Percentiles rank a stretch among this genome's conserved stretches.
Evolutionary conservation across 2,888 invertebrate species (phyloP).

Genomic region (Pachycephus smyrnensis): DNA sequence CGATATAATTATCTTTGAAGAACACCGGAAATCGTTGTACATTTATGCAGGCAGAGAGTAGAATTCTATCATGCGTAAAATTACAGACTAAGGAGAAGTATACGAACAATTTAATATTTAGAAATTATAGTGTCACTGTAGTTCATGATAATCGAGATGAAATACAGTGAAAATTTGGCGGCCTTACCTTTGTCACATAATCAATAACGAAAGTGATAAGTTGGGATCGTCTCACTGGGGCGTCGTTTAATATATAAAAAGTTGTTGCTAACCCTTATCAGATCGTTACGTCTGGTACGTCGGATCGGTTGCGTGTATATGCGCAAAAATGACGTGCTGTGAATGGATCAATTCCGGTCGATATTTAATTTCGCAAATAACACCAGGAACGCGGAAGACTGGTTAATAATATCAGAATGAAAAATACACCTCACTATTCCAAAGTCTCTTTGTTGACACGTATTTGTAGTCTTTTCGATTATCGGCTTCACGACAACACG

Average conservation of each 20-base stretch:
- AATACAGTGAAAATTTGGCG: neutral
- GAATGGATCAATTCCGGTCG: conserved; percentile 21
- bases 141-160: neutral
- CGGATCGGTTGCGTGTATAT: conserved; percentile 8
- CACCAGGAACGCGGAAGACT: neutral
- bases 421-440: neutral
- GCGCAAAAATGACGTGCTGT: conserved; percentile 18
- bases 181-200: neutral
- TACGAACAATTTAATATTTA: neutral
- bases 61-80: neutral
- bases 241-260: conserved; percentile 3
- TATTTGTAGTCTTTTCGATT: neutral
- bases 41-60: conserved; percentile 27
- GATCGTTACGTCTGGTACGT: neutral
- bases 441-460: neutral
- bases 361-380: conserved; percentile 23
- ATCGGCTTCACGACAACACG: neutral
- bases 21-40: conserved; percentile 38
- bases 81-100: neutral
- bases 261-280: neutral
- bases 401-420: neutral
- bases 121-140: neutral
- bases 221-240: neutral
- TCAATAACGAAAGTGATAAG: neutral
- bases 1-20: conserved; percentile 42